Evolutionary conservation across 2,113 vertebrate genomes (phyloP).

Genomic region (Prolemur simus): DNA sequence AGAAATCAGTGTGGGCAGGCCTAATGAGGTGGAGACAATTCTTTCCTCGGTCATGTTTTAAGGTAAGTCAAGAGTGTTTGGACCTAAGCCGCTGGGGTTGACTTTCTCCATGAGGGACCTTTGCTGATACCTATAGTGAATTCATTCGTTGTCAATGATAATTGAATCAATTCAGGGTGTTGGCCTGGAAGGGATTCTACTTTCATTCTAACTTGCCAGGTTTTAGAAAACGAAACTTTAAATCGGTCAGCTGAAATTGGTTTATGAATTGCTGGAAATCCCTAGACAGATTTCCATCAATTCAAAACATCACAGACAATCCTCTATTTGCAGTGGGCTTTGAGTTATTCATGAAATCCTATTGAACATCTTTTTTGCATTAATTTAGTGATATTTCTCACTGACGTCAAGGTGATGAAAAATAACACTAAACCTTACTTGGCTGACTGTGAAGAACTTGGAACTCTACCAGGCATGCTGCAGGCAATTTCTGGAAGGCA

Average conservation of each 20-base stretch:
- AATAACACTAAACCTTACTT: conserved; percentile 76
- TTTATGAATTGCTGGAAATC: conserved; percentile 73
- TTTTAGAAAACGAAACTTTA: conserved; percentile 9
- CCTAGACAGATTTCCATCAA: conserved; percentile 55
- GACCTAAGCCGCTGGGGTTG: not conserved
- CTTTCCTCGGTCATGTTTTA: conserved; percentile 6
- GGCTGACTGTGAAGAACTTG: conserved; percentile 71
- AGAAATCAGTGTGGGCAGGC: not conserved
- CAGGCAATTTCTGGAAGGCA: conserved; percentile 69
- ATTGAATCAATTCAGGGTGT: conserved; percentile 58
- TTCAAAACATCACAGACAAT: conserved; percentile 66
- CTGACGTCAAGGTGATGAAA: conserved; percentile 80
- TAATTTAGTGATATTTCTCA: conserved; percentile 82
- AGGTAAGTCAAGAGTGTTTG: conserved; percentile 36
- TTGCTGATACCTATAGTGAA: conserved; percentile 21
- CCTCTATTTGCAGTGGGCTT: conserved; percentile 64
- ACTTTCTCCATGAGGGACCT: conserved; percentile 8
- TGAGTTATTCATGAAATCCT: conserved; percentile 73
- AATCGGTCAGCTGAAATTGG: conserved; percentile 59
- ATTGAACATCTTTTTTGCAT: conserved; percentile 74
- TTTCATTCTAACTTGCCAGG: conserved; percentile 44
- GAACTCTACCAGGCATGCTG: conserved; percentile 73
- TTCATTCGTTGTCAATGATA: conserved; percentile 62
- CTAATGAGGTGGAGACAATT: conserved; percentile 24
- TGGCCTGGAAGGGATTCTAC: conserved; percentile 35